Percentiles rank a stretch among this genome's conserved stretches.
phyloP scores from a whole-genome alignment of 2,113 vertebrate genomes.

The Bagarius yarrelli region DNA sequence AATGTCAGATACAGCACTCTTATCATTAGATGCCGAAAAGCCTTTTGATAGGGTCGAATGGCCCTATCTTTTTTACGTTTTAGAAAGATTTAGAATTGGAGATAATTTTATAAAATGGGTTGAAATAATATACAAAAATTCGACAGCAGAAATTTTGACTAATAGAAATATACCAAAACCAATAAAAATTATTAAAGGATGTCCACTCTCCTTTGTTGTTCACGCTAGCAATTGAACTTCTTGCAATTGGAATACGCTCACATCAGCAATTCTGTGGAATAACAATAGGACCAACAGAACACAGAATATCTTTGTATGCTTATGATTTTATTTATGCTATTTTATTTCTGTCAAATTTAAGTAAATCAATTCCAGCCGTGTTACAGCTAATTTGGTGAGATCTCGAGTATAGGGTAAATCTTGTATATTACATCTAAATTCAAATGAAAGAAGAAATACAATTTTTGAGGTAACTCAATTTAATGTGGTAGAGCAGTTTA shows the following conservation, averaged over 20 bases:
- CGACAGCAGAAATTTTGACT: background rate
- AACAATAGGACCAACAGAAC: no score
- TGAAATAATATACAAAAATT: no score
- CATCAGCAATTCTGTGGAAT: no score
- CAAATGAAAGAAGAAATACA: background rate
- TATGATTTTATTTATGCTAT: background rate
- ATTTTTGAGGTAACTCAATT: background rate
- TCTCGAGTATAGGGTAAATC: constrained; percentile 9
- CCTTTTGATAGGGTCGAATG: no score
- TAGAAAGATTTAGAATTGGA: constrained; percentile 12
- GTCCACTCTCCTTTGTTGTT: no score
- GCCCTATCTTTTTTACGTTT: constrained; percentile 1
- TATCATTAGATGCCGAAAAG: constrained; percentile 7
- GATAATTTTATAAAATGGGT: background rate
- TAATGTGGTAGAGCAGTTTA: background rate
- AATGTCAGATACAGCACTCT: background rate
- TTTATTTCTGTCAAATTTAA: background rate
- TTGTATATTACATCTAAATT: background rate
- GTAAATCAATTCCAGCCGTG: background rate
- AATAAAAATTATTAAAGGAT: no score
- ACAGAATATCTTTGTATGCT: no score
- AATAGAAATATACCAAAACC: background rate
- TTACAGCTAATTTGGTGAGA: no score
- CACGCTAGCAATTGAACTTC: no score
- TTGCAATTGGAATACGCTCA: no score